These are phyloP conservation scores for Calidris pygmaea DNA, from an alignment of 2,113 vertebrate genomes.

Conservation along the genomic window DNA sequence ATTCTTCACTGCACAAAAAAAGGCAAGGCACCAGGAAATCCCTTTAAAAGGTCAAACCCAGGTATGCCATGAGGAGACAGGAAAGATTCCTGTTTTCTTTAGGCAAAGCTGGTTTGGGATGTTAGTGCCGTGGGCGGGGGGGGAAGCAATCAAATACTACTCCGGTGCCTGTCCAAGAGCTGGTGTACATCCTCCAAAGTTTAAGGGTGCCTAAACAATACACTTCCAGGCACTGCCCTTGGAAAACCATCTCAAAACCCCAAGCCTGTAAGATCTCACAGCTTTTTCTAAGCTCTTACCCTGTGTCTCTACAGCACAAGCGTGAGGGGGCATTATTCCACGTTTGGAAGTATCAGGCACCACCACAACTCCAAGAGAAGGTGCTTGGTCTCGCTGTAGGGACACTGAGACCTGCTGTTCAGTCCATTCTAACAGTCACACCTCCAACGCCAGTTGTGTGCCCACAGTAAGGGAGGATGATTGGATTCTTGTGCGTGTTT, in stretches of 20 bases:
- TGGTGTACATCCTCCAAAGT: background rate
- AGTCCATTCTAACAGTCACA: background rate
- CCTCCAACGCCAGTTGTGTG: no score
- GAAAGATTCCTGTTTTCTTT: background rate
- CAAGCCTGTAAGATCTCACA: accelerated
- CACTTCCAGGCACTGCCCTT: background rate
- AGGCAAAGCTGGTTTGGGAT: background rate
- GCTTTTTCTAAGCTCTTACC: background rate
- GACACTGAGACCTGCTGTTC: no score
- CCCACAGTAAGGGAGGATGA: background rate
- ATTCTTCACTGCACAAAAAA: background rate
- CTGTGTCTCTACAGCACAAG: background rate
- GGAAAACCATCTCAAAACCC: background rate
- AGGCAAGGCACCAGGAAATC: background rate
- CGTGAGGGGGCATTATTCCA: accelerated
- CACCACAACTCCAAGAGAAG: background rate
- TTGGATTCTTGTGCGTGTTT: accelerated
- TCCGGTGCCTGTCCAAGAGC: background rate
- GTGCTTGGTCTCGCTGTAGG: background rate
- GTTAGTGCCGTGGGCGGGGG: background rate
- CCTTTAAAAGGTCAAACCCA: background rate
- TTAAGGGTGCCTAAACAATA: background rate
- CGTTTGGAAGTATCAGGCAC: accelerated
- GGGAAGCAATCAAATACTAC: background rate
- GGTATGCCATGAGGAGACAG: background rate